phyloP scores from a whole-genome alignment of 1,140 invertebrate species.

The Delia radicum region DNA sequence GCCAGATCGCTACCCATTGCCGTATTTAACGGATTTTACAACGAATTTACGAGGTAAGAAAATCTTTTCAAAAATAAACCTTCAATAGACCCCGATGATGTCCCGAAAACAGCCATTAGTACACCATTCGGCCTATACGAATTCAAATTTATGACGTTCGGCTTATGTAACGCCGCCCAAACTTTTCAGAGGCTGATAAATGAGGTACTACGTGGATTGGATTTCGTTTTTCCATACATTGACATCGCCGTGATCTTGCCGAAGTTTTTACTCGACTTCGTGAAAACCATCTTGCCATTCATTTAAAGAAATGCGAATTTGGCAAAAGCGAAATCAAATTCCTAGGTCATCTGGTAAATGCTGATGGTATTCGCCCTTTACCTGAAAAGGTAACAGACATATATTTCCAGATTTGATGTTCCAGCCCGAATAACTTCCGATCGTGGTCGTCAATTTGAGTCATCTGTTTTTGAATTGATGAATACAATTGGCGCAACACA shows the following conservation, averaged over 20 bases:
- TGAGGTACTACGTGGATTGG: background rate
- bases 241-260: background rate
- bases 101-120: background rate
- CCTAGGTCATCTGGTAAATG: background rate
- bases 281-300: background rate
- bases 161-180: no score
- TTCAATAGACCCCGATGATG: background rate
- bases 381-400: conserved; percentile 31
- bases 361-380: background rate
- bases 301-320: background rate
- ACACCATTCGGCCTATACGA: background rate
- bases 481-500: conserved; percentile 33
- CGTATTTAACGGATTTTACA: no score
- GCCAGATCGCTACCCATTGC: no score
- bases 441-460: background rate
- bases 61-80: no score
- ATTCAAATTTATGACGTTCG: background rate
- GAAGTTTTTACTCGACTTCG: background rate
- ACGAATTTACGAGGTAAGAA: background rate
- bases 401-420: background rate
- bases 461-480: background rate
- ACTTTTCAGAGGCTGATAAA: background rate
- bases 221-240: background rate
- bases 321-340: background rate
- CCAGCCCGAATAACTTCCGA: background rate